phyloP scores from a whole-genome alignment of 2,888 invertebrate genomes.

The Peribatodes rhomboidaria region DNA sequence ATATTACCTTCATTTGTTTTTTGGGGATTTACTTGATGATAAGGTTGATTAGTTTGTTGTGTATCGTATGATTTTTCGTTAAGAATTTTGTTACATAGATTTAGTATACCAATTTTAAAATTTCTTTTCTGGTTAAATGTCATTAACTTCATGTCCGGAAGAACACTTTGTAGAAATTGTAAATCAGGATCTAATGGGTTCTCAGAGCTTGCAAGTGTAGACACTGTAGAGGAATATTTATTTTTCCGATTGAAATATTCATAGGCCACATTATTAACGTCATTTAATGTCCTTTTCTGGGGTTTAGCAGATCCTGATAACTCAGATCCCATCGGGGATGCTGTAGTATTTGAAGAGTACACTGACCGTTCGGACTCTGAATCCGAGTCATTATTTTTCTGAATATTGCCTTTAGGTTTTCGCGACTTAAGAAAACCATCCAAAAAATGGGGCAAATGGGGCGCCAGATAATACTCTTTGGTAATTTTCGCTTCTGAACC shows the following conservation, averaged over 20 bases:
- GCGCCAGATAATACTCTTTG: conserved; percentile 35
- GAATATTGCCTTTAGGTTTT: conserved; percentile 37
- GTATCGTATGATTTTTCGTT: too few relatives aligned
- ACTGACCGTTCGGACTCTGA: not conserved
- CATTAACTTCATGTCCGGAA: conserved; percentile 9
- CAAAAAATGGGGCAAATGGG: conserved; percentile 37
- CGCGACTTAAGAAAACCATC: conserved; percentile 39
- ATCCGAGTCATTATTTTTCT: conserved; percentile 31
- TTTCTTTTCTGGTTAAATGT: conserved; percentile 7
- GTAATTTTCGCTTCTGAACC: conserved; percentile 34
- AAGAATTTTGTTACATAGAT: conserved; percentile 8
- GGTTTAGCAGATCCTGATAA: not conserved
- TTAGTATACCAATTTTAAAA: conserved; percentile 16
- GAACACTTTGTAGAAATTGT: conserved; percentile 3
- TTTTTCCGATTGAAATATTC: conserved; percentile 4
- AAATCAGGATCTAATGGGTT: conserved; percentile 5
- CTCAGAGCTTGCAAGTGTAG: too few relatives aligned
- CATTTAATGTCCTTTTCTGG: conserved; percentile 1
- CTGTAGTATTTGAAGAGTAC: too few relatives aligned
- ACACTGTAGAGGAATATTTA: too few relatives aligned
- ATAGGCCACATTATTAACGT: not conserved
- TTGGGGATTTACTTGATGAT: too few relatives aligned
- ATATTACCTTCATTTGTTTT: too few relatives aligned
- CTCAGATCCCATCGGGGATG: too few relatives aligned
- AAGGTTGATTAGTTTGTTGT: too few relatives aligned